Percentiles rank a stretch among this genome's conserved stretches.
Evolutionary conservation across 2,797 vertebrate species (phyloP).

Genomic region (Petrocephalus schoutedeni): DNA sequence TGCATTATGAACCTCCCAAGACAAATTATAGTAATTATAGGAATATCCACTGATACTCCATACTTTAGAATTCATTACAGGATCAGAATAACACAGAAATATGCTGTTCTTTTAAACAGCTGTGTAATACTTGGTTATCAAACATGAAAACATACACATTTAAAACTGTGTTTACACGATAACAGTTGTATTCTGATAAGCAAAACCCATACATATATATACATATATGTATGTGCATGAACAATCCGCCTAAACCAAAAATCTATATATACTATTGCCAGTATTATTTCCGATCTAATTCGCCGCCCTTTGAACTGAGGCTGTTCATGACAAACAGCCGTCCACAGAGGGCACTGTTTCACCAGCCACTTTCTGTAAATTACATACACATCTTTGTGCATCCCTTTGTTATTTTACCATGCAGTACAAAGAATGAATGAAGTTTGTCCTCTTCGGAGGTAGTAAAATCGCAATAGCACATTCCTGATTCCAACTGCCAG

Average conservation of each 20-base stretch:
- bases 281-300: not conserved
- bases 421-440: slow-evolving; percentile 23
- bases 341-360: slow-evolving; percentile 36
- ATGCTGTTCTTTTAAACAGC: not conserved
- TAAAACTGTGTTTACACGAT: not conserved
- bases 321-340: not conserved
- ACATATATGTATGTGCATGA: not conserved
- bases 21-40: not conserved
- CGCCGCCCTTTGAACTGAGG: not conserved
- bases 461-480: not conserved
- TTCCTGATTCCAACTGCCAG: not conserved
- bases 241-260: not conserved
- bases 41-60: not conserved
- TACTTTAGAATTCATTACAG: not conserved
- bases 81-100: not conserved
- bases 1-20: not conserved
- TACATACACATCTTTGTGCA: not conserved
- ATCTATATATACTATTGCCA: not conserved
- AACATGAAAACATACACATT: not conserved
- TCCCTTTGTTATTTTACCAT: slow-evolving; percentile 13
- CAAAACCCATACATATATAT: not conserved
- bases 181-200: not conserved
- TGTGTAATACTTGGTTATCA: not conserved
- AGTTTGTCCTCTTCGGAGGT: not conserved
- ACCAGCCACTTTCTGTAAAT: not conserved